Evolutionary conservation across 2,113 vertebrate genomes (phyloP).

Genomic region (Apteryx mantelli): DNA sequence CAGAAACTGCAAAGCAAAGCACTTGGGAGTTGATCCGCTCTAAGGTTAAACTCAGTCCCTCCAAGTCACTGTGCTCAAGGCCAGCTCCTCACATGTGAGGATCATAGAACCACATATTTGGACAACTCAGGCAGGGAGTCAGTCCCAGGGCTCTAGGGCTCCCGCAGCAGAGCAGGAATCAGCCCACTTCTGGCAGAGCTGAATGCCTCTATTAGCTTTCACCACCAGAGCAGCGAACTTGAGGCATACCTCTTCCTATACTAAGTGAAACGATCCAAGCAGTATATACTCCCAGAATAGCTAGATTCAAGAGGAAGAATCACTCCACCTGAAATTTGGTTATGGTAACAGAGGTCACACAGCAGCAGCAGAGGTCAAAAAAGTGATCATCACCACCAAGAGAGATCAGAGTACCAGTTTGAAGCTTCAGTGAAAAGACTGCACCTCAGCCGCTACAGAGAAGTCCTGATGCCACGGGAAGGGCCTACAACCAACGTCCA

Average conservation of each 20-base stretch:
- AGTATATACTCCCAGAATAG: accelerated
- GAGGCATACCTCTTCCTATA: background rate
- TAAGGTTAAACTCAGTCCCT: background rate
- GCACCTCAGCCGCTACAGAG: accelerated
- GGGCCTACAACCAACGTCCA: background rate
- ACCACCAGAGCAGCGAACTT: background rate
- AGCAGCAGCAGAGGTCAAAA: background rate
- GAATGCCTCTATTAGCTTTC: accelerated
- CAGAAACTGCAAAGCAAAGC: background rate
- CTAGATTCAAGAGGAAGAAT: background rate
- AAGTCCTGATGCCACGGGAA: too few species aligned
- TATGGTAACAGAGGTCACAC: background rate
- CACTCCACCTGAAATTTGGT: accelerated
- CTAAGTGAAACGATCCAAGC: accelerated
- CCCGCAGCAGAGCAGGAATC: background rate
- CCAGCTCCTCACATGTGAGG: background rate
- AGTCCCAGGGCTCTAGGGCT: background rate
- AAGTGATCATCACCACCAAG: background rate
- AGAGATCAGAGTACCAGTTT: background rate
- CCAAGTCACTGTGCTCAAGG: background rate
- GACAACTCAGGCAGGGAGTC: background rate
- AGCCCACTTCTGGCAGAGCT: background rate
- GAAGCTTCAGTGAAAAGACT: accelerated
- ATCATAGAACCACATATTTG: background rate
- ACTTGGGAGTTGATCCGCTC: background rate